Evolutionary conservation across 1,140 invertebrate species (phyloP), one percentile per base, ranked within the genome.

Genomic region (Rhyzopertha dominica): DNA sequence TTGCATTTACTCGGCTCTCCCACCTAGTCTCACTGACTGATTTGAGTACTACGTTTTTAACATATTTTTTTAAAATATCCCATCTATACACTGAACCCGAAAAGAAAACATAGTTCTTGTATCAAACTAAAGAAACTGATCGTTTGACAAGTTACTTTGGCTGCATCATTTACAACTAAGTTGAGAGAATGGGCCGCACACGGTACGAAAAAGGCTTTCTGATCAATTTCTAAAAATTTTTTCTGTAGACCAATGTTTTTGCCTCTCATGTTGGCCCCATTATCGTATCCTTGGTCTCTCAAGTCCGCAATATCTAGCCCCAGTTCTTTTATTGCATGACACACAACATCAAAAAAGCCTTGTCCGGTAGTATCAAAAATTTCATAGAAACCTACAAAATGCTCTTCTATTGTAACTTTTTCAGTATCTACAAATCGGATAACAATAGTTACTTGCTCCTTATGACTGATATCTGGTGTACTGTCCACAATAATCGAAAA

Each of bases 211-310:
- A 51, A 43, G 8, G 44, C 44, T 13, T 34, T 31, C 14, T 38
- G 20, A 31, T 47, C 43, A 29, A 41, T 29, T 22, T 43, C 24
- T 19, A 39, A 20, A 48, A 47, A 23, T 32, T 20, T 39, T 19
- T 24, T 41, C 28, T 51, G 44, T 4, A 51, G 10, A 8, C 49
- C 49, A 25, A 19, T 18, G n/a, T 47, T 17, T 31, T 46, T 47
- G 10, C 57, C 59, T 37, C 32, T 43, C 52, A 63, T 64, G 32
- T 63, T 63, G 14, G 43, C 10, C 9, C 59, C 59, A 35, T 63
- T 63, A 38, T 63, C 61, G 44, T 63, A 63, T 9, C 47, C 47
- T 35, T 62, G 61, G 5, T 51, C 53, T 28, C 61, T 34, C 9
- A 52, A 38, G 43, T 64, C 41, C 13, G 52, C 20, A 14, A 56